phyloP scores from a whole-genome alignment of 2,113 vertebrate species.

The Macrotus californicus region DNA sequence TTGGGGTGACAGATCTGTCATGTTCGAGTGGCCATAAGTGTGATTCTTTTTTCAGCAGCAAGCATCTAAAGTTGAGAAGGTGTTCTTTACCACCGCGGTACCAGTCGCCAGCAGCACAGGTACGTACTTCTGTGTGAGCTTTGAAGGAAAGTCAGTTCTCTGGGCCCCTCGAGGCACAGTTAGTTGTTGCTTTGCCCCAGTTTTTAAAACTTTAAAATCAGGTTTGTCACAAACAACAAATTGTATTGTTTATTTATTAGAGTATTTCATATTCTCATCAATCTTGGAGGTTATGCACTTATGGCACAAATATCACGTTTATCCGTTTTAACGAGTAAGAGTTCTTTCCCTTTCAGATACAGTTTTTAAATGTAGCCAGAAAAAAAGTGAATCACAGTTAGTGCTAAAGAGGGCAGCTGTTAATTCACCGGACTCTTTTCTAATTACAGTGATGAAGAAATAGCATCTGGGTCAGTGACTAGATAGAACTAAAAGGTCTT shows the following conservation, averaged over 20 bases:
- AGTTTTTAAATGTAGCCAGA: slow-evolving; percentile 24
- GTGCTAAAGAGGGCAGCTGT: slow-evolving; percentile 41
- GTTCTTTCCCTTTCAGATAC: neutral
- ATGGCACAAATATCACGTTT: neutral
- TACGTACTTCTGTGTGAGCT: slow-evolving; percentile 71
- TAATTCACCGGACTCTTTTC: slow-evolving; percentile 44
- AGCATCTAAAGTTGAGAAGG: slow-evolving; percentile 95
- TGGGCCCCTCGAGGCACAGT: neutral
- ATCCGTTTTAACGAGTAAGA: neutral
- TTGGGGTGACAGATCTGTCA: neutral
- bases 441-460: slow-evolving; percentile 57
- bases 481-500: neutral
- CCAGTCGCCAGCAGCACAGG: slow-evolving; percentile 93
- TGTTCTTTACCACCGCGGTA: slow-evolving; percentile 97
- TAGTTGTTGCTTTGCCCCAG: neutral
- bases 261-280: neutral
- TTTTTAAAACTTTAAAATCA: slow-evolving; percentile 19
- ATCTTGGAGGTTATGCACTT: neutral
- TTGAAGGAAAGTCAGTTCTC: neutral
- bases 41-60: slow-evolving; percentile 76
- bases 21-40: neutral
- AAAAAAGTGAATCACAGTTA: slow-evolving; percentile 34
- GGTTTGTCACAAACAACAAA: neutral
- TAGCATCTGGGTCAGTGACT: slow-evolving; percentile 46
- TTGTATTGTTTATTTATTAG: neutral